Percentiles rank a stretch among this genome's conserved stretches.
Evolutionary conservation across 2,888 invertebrate species (phyloP).

Genomic region (Thymelicus lineola): DNA sequence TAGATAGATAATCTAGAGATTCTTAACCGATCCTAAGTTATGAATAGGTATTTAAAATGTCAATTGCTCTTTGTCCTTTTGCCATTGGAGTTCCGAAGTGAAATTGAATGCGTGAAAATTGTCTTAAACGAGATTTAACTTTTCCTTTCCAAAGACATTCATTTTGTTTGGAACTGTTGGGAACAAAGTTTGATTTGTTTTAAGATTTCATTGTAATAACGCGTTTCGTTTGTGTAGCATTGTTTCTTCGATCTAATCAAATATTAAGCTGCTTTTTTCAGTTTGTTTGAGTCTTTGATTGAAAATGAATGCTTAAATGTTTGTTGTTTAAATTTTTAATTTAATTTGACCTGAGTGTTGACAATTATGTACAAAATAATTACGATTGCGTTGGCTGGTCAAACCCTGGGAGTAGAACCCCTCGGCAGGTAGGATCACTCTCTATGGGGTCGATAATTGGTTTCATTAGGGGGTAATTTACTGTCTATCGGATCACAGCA

Average conservation of each 20-base stretch:
- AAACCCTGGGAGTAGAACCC: too few relatives aligned
- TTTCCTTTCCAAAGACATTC: slow-evolving; percentile 37
- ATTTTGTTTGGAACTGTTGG: slow-evolving; percentile 37
- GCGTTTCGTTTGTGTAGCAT: slow-evolving; percentile 11
- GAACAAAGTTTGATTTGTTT: slow-evolving; percentile 45
- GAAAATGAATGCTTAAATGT: background rate
- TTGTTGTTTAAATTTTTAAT: background rate
- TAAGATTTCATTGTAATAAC: slow-evolving; percentile 30
- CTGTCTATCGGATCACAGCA: too few relatives aligned
- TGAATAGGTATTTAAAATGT: background rate
- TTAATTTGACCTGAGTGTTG: too few relatives aligned
- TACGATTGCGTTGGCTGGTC: too few relatives aligned
- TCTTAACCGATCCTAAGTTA: too few relatives aligned
- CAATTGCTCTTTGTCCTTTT: background rate
- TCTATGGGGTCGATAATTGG: too few relatives aligned
- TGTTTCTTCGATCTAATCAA: slow-evolving; percentile 30
- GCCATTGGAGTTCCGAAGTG: slow-evolving; percentile 16
- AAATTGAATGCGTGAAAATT: slow-evolving; percentile 39
- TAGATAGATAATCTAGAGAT: too few relatives aligned
- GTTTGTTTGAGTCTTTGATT: slow-evolving; percentile 27
- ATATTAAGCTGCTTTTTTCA: slow-evolving; percentile 24
- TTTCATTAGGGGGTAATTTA: too few relatives aligned
- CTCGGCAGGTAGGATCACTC: too few relatives aligned
- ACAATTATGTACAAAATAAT: too few relatives aligned
- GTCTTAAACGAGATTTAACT: slow-evolving; percentile 40